Evolutionary conservation across 2,113 vertebrate species (phyloP).

Genomic region (Carassius carassius): DNA sequence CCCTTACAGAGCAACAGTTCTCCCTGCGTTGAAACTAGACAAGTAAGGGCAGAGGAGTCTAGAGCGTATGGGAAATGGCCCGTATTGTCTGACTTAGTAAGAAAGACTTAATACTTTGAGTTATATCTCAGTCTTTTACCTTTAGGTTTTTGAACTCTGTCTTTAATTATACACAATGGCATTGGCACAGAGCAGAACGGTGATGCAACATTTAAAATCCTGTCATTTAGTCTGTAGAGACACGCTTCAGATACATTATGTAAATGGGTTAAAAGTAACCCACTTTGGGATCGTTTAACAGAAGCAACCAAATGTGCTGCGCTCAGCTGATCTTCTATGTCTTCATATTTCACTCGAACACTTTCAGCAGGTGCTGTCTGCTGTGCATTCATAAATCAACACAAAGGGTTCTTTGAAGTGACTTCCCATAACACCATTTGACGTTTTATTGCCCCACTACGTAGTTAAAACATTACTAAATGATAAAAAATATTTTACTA

Average conservation of each 20-base stretch:
- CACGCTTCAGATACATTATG: background rate
- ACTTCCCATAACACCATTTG: background rate
- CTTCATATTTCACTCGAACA: background rate
- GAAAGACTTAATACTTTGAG: background rate
- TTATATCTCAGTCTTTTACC: background rate
- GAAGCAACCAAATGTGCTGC: background rate
- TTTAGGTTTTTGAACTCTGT: background rate
- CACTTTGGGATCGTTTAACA: background rate
- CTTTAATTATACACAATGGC: background rate
- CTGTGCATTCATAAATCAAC: constrained; percentile 1
- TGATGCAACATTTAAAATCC: background rate
- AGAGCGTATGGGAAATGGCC: constrained; percentile 9
- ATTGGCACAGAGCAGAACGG: background rate
- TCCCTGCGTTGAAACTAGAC: constrained; percentile 53
- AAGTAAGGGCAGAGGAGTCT: constrained; percentile 57
- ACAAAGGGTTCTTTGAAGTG: constrained; percentile 47
- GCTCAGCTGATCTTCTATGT: background rate
- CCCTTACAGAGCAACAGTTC: constrained; percentile 51
- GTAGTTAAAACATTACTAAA: background rate
- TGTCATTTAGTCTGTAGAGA: background rate
- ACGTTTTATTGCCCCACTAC: background rate
- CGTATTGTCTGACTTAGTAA: background rate
- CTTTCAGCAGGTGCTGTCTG: background rate
- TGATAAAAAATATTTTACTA: background rate
- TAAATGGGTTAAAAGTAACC: constrained; percentile 11